Percentiles rank a stretch among this genome's conserved stretches.
Conservation (phyloP, 2,797 vertebrate species). For the Nothura maculosa region DNA sequence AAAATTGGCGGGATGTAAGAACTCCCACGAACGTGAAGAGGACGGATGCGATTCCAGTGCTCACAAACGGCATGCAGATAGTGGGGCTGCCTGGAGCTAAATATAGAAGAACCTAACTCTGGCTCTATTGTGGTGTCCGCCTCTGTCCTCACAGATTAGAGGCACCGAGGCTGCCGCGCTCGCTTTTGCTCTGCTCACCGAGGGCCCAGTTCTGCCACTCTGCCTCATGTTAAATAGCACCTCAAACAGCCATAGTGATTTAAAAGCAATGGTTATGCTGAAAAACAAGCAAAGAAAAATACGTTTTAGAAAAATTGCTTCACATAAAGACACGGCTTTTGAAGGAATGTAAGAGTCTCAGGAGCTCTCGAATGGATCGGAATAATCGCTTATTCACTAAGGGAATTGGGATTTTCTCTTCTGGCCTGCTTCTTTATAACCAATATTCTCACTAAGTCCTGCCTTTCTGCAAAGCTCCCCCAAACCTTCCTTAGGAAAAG, state of each 20-base stretch:
- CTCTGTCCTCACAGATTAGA: not conserved
- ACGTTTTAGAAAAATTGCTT: not conserved
- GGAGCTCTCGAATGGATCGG: not conserved
- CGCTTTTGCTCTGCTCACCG: not conserved
- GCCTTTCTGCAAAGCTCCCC: not conserved
- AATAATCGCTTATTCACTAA: not conserved
- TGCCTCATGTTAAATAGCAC: not conserved
- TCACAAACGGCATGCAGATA: not conserved
- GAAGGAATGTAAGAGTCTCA: not conserved
- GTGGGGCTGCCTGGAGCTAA: slow-evolving; percentile 38
- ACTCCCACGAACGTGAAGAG: not conserved
- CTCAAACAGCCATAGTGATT: not conserved
- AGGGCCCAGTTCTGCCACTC: not conserved
- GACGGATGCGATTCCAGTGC: not conserved
- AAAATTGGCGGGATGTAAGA: accelerated
- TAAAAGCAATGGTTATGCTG: not conserved
- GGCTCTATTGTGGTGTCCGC: slow-evolving; percentile 42
- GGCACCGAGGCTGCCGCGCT: not conserved
- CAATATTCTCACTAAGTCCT: not conserved
- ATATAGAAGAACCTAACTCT: slow-evolving; percentile 52
- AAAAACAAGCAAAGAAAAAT: not conserved
- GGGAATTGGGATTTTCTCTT: not conserved
- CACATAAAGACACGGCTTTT: not conserved
- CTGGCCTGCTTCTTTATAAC: not conserved
- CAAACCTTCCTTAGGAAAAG: not conserved